Conservation (phyloP, 2,888 invertebrate species). For the Poecilus cupreus region DNA sequence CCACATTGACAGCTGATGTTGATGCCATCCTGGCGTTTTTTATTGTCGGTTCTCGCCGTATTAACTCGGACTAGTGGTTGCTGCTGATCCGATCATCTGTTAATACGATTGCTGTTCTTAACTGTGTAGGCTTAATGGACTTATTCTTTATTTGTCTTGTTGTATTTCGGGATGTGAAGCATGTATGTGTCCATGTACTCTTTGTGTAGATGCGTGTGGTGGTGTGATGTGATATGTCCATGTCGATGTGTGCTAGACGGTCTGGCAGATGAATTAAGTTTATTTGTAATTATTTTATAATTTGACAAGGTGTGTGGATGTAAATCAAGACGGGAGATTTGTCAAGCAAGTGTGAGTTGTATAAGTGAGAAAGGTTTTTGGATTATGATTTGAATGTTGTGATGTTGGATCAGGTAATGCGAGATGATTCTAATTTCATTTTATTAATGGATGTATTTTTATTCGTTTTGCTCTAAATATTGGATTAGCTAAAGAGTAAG, state of each 20-base stretch:
- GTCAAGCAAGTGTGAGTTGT: neutral
- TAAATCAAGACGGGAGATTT: constrained; percentile 29
- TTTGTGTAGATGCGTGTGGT: constrained; percentile 2
- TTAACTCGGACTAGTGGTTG: constrained; percentile 36
- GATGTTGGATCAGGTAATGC: constrained; percentile 1
- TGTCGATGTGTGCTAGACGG: neutral
- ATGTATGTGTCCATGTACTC: neutral
- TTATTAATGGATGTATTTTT: constrained; percentile 1
- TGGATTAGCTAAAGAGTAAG: no score
- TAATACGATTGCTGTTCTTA: constrained; percentile 57
- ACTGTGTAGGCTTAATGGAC: constrained; percentile 55
- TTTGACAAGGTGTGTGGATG: constrained; percentile 39
- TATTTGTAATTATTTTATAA: constrained; percentile 45
- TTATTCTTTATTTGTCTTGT: constrained; percentile 47
- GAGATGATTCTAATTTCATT: neutral
- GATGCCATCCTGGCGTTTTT: constrained; percentile 35
- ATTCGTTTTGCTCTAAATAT: neutral
- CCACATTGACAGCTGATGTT: constrained; percentile 57
- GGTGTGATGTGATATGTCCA: neutral
- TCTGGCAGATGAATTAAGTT: constrained; percentile 23
- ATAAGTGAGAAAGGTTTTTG: neutral
- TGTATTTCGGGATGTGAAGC: neutral
- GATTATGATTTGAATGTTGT: constrained; percentile 19
- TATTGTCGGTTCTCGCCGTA: constrained; percentile 37
- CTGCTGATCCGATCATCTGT: constrained; percentile 53